Base-by-base conservation (phyloP, 2,113 vertebrate genomes). In the Phalacrocorax pelagicus region DNA sequence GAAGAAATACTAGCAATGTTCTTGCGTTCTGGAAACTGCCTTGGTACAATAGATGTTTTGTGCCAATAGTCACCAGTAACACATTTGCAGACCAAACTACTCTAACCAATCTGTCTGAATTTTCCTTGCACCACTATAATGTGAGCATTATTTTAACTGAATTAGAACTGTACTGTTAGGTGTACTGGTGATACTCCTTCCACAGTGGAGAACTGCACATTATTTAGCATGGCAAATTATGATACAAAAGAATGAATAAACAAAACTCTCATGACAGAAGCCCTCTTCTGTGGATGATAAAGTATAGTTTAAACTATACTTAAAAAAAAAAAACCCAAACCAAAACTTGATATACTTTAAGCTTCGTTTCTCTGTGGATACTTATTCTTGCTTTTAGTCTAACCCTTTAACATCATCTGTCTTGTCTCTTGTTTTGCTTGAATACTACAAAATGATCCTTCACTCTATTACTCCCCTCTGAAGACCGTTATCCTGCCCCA, bases 401-500 rank as follows among this genome's bases (percentile, higher is more conserved):
- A 90, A 72, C 52, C 63, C 81, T 95, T 91, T 96, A 65, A 89
- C 63, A 93, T 42, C 51, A 87, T 85, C 61, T 97, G 63, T 96
- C 81, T 97, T 91, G 65, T 80, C 84, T 92, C 91, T 95, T 84
- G 54, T 80, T 94, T 97, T 69, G 38, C 82, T 58, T 62, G 67
- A 94, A 74, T 72, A 38, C 59, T 95, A 91, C 57, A 94, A 72
- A 97, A 85, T 18, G 73, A 92, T 94, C 95, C 89, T 91, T 91
- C 66, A 40, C 81, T 97, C 73, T 81, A 34, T 90, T 92, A 36
- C 61, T 96, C 86, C 75, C 79, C 93, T 96, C 73, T 34, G 42
- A 80, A 95, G 96, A 67, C 94, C 91, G 95, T 96, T 97, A 96
- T 67, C 65, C 88, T 63, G 61, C 40, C 91, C 92, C 63, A 84